These are phyloP conservation scores for Drosophila nigricruria DNA, from an alignment of 2,888 invertebrate species.

Conservation along the genomic window DNA sequence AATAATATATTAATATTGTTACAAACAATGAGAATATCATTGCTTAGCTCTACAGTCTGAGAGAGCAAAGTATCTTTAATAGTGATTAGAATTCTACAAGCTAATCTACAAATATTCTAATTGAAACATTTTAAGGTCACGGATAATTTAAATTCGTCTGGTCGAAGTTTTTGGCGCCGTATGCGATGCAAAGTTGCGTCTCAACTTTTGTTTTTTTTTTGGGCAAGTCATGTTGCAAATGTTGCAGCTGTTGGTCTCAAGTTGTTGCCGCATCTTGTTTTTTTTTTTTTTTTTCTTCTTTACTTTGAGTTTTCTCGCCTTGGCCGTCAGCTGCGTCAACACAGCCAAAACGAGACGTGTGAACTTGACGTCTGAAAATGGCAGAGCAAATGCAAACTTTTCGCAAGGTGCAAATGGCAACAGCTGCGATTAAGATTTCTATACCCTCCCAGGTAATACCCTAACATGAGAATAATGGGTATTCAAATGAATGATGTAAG, in stretches of 20 bases:
- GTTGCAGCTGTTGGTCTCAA: conserved; percentile 35
- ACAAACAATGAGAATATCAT: no score
- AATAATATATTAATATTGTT: no score
- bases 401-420: conserved; percentile 59
- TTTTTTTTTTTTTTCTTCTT: neutral
- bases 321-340: conserved; percentile 60
- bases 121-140: conserved; percentile 3
- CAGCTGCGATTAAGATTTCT: conserved; percentile 40
- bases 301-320: conserved; percentile 1
- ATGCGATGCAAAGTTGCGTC: conserved; percentile 34
- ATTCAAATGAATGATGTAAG: neutral
- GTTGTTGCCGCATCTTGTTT: conserved; percentile 18
- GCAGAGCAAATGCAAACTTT: conserved; percentile 50
- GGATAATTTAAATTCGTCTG: conserved; percentile 1
- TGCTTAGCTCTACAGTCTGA: no score
- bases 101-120: neutral
- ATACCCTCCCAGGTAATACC: conserved; percentile 6
- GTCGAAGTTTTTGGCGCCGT: conserved; percentile 32
- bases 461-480: neutral
- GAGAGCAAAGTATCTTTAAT: no score
- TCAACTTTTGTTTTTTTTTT: conserved; percentile 24
- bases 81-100: no score
- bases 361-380: conserved; percentile 55
- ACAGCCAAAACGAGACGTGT: conserved; percentile 46
- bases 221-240: conserved; percentile 41